Evolutionary conservation across 1,140 invertebrate genomes (phyloP), one percentile per base, ranked within the genome.

Genomic region (Brachionus plicatilis): DNA sequence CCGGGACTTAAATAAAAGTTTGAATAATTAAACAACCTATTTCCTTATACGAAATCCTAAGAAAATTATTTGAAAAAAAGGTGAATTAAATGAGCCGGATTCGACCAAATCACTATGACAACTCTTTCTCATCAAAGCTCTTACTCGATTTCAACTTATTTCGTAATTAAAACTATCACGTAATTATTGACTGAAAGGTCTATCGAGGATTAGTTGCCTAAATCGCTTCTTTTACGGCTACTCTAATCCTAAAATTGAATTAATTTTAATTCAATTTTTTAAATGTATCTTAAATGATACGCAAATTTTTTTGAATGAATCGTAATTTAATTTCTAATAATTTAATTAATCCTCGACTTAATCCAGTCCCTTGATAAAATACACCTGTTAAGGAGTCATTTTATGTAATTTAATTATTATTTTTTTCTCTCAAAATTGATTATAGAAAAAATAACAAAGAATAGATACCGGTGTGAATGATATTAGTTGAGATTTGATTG

Each of bases 281-380:
- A 60, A 60, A 60, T 60, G 53, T 60, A 60, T 60, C 20, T 60
- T 60, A 60, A 60, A 60, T 60, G 53, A 60, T 60, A 60, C 8
- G 53, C 20, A 60, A 60, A 20, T 60, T 60, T 60, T 60, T 60
- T 60, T 60, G 53, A 60, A 60, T 60, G 53, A 60, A 60, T 60
- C 53, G 53, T 60, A 60, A 60, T 60, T 60, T 60, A 60, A 60
- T 60, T 60, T 60, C 53, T 60, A 60, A 60, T 60, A 60, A 60
- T 60, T 60, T 60, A 60, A 60, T 60, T 60, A 60, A 60, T 60
- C 53, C 53, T 60, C 53, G 17, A 60, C 53, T 60, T 60, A 60
- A 60, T 60, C 53, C 53, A 60, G 53, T 60, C 53, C 53, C 53
- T 60, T 60, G 53, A 60, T 60, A 60, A 60, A 60, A 60, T 60